Percentiles rank a stretch among this genome's conserved stretches.
phyloP scores from a whole-genome alignment of 2,113 vertebrate species.

The Prinia subflava region DNA sequence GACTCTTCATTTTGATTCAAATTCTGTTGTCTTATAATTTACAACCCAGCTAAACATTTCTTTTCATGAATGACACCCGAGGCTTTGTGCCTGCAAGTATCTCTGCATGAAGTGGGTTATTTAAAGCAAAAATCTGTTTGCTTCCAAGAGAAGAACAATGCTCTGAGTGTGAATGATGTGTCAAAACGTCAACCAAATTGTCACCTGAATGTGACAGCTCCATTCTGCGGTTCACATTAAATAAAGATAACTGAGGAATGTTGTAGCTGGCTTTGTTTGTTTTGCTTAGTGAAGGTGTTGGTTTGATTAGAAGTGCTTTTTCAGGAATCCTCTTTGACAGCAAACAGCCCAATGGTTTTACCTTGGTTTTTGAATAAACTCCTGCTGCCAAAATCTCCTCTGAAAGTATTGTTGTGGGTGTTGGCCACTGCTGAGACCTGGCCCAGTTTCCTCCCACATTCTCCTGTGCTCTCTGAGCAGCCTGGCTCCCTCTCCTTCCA shows the following conservation, averaged over 20 bases:
- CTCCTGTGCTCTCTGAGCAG: rapidly evolving
- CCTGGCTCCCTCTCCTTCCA: background rate
- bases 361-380: background rate
- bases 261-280: background rate
- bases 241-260: background rate
- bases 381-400: background rate
- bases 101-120: background rate
- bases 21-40: background rate
- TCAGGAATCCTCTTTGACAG: background rate
- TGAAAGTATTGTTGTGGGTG: background rate
- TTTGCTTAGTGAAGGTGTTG: background rate
- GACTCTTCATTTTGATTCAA: background rate
- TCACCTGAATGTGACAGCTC: slow-evolving; percentile 3
- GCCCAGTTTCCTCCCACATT: background rate
- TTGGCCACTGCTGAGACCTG: background rate
- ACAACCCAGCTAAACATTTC: background rate
- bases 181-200: slow-evolving; percentile 1
- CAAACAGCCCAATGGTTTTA: background rate
- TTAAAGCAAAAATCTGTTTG: slow-evolving; percentile 28
- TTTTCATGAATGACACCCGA: background rate
- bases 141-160: slow-evolving; percentile 8
- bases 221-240: background rate
- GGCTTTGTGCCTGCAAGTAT: background rate
- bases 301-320: background rate
- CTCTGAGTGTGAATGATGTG: background rate